These are phyloP conservation scores for Tringa solitaria DNA, from an alignment of 2,113 vertebrate genomes.

Conservation along the genomic window DNA sequence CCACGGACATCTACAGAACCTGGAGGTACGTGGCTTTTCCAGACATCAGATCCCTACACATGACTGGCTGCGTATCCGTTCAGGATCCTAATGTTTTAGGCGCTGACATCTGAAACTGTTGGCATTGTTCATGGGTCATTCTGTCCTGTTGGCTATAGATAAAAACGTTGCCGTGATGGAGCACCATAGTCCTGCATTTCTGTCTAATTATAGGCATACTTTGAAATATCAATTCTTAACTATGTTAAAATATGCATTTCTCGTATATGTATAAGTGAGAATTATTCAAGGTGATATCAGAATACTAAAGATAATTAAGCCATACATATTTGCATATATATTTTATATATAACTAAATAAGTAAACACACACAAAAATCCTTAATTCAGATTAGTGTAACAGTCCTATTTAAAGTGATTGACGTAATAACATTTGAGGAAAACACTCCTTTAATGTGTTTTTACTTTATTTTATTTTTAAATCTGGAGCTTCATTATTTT, in stretches of 20 bases:
- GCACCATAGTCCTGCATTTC: slow-evolving; percentile 2
- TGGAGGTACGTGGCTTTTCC: not conserved
- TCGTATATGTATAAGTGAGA: slow-evolving; percentile 69
- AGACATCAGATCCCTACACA: not conserved
- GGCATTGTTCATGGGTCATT: not conserved
- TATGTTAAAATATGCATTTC: slow-evolving; percentile 66
- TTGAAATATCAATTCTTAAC: slow-evolving; percentile 57
- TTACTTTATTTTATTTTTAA: slow-evolving; percentile 71
- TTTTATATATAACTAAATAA: slow-evolving; percentile 74
- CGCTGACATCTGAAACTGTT: not conserved
- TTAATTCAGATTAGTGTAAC: slow-evolving; percentile 76
- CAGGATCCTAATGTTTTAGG: not conserved
- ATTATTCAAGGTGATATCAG: slow-evolving; percentile 70
- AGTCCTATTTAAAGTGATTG: slow-evolving; percentile 75
- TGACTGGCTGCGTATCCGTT: not conserved
- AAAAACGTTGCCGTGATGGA: slow-evolving; percentile 21
- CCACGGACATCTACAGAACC: fast-evolving
- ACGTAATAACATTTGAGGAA: slow-evolving; percentile 71
- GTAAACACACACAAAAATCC: slow-evolving; percentile 69
- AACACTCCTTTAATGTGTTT: slow-evolving; percentile 69
- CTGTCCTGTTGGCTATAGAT: not conserved
- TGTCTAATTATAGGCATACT: slow-evolving; percentile 38
- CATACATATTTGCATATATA: slow-evolving; percentile 78
- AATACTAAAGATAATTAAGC: slow-evolving; percentile 76
- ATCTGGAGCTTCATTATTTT: slow-evolving; percentile 65